Base-by-base conservation (phyloP, 1,140 invertebrate genomes). In the Hydropsyche tenuis region DNA sequence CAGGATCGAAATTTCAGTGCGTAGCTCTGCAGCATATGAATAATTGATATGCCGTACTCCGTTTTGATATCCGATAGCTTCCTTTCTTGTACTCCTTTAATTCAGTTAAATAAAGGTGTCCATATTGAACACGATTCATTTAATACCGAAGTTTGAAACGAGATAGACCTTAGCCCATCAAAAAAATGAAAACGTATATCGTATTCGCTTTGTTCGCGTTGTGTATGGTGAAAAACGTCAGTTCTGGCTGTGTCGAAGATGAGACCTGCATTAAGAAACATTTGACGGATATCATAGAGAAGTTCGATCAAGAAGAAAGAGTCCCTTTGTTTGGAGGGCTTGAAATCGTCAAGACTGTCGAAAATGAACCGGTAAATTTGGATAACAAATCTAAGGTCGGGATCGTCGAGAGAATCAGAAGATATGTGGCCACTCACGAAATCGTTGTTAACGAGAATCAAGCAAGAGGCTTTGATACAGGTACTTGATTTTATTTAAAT, bases 391-490 rank as follows among this genome's bases (percentile, higher is more conserved):
- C 20, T 22, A 65, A 74, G 64, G 77, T 79, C 63, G 75, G 73
- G 51, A 51, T 81, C 7, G 6, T 81, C 5, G 85, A 85, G 73
- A 83, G 83, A 77, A 81, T 81, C 75, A 79, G 80, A 64, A 79
- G 81, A 69, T 86, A 82, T 78, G 77, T 86, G 66, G 75, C 80
- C 68, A 81, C 80, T 23, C 83, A 84, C 65, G 81, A 85, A 74
- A 73, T 86, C 71, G 82, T 81, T 9, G 77, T 78, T 20, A 81
- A 81, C 65, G 78, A 80, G 63, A 78, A 80, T 60, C 80, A 80
- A 70, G 80, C 81, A 53, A 81, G 78, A 69, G 76, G 72, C 45
- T 73, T 78, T 37, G 64, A 73, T 53, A 16, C 48, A 53, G 73
- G 74, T 78, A 80, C 79, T 80, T 48, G 12, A 48, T 48, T 53